Evolutionary conservation across 2,113 vertebrate species (phyloP), one percentile per base, ranked within the genome.

Genomic region (Neolamprologus modestus): DNA sequence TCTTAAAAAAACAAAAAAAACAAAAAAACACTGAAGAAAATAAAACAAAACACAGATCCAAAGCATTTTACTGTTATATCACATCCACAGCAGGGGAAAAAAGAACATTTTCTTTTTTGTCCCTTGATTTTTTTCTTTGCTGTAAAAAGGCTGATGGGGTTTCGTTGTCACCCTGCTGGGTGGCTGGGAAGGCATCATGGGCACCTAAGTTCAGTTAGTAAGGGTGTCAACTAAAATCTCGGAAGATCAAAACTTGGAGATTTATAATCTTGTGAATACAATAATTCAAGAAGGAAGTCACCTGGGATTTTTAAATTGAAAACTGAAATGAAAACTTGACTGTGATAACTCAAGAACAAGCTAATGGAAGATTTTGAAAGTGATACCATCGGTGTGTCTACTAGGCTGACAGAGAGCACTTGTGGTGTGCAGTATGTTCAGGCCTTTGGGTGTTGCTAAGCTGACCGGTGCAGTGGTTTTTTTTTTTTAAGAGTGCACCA

Each of bases 401-500:
- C 31, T 63, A 63, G 31, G 9, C 17, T 35, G 59, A 35, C 59
- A 35, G 31, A 63, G 0, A 35, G 9, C 6, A 35, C 59, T 63
- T 63, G 59, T n/a, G 31, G 31, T 63, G 17, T 63, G 31, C 59
- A 63, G 59, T 35, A 63, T 63, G 17, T 66, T 37, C 33, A 66
- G 61, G 7, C 33, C 19, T 68, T 35, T 13, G 10, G 61, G 33
- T 68, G 33, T 37, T 68, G 33, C 17, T 66, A 3, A 35, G 63
- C 63, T 71, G 63, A 24, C 3, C 3, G 5, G 28, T 19, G 16
- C 3, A 24, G 35, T 71, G 35, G 3, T 0, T 0, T 2, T 3
- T 3, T 8, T n/a, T 19, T 68, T 73, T 45, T 73, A 1, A 17
- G 21, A 73, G 13, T 45, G 68, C 8, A 26, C 21, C 9, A 73